These are phyloP conservation scores for Sapayoa aenigma DNA, from an alignment of 2,113 vertebrate species.

Conservation along the genomic window DNA sequence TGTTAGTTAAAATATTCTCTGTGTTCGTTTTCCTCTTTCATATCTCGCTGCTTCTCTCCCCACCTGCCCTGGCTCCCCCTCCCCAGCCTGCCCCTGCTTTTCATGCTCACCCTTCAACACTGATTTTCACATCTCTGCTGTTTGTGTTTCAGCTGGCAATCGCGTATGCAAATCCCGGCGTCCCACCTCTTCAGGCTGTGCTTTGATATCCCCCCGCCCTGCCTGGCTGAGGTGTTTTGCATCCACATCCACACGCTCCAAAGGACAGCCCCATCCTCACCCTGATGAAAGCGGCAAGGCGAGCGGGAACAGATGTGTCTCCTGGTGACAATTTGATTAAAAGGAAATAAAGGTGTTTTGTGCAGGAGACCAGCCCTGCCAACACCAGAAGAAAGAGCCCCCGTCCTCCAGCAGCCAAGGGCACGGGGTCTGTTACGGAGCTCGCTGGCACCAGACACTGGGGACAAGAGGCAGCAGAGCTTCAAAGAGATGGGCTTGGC, in stretches of 20 bases:
- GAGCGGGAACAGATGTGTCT: conserved; percentile 47
- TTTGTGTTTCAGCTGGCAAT: background rate
- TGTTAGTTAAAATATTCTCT: conserved; percentile 61
- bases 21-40: conserved; percentile 59
- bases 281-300: conserved; percentile 45
- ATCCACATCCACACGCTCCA: background rate
- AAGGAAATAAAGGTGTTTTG: conserved; percentile 1
- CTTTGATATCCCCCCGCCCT: conserved; percentile 54
- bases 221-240: conserved; percentile 19
- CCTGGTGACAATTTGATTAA: conserved; percentile 60
- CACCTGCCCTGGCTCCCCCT: background rate
- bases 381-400: background rate
- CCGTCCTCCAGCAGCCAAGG: background rate
- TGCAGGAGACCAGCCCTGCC: background rate
- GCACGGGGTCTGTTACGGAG: fast-evolving
- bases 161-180: conserved; percentile 34
- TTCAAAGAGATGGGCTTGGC: fast-evolving
- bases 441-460: fast-evolving
- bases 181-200: background rate
- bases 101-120: background rate
- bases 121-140: background rate
- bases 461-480: background rate
- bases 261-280: conserved; percentile 43
- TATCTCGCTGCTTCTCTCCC: background rate
- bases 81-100: background rate